Conservation (phyloP, 2,888 invertebrate genomes). For the Philhelius pedissequus region DNA sequence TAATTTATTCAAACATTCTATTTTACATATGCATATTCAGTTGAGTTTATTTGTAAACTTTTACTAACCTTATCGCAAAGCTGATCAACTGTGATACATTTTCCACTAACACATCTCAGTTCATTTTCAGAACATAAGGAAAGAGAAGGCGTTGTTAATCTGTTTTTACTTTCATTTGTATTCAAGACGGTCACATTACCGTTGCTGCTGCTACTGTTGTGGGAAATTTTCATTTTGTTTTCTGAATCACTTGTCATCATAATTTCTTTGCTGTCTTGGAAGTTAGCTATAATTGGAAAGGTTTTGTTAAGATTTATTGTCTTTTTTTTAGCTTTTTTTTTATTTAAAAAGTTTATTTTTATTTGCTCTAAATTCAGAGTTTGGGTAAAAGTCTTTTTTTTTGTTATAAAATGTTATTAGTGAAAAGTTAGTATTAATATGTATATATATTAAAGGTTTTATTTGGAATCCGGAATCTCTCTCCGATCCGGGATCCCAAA, state of each 20-base stretch:
- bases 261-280: slow-evolving; percentile 82
- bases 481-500: no score
- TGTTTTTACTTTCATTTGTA: background rate
- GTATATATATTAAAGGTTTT: no score
- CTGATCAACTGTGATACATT: slow-evolving; percentile 83
- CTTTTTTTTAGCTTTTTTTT: no score
- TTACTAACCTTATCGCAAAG: slow-evolving; percentile 81
- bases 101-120: slow-evolving; percentile 83
- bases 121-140: slow-evolving; percentile 80
- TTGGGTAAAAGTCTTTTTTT: no score
- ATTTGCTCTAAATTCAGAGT: no score
- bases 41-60: background rate
- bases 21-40: background rate
- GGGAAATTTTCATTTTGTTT: slow-evolving; percentile 77
- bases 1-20: slow-evolving; percentile 5
- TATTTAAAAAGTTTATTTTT: no score
- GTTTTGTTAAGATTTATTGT: background rate
- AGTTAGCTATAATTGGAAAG: slow-evolving; percentile 78
- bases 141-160: background rate
- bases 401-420: no score
- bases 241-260: slow-evolving; percentile 82
- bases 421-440: no score
- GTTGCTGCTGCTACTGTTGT: slow-evolving; percentile 30
- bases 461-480: no score
- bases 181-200: slow-evolving; percentile 1